Conservation (phyloP, 92 coral and sea anemone species). For the Actinostola sp. region DNA sequence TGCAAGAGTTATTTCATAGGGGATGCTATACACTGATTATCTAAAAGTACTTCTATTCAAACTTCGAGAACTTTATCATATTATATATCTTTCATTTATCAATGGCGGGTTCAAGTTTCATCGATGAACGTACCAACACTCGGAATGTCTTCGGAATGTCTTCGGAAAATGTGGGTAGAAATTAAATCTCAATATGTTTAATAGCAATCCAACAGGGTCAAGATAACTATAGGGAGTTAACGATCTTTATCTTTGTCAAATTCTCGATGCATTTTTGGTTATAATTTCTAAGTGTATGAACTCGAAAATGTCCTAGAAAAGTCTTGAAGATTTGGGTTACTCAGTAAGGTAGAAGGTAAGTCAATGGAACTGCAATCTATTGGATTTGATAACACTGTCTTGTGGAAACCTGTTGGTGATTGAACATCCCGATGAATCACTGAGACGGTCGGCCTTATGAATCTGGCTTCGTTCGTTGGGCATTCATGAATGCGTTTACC, state of each 20-base stretch:
- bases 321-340: no score
- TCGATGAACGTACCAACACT: conserved; percentile 2
- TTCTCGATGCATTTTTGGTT: background rate
- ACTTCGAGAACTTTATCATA: background rate
- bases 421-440: no score
- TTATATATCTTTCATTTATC: conserved; percentile 10
- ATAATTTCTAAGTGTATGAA: no score
- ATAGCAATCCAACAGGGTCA: conserved; percentile 14
- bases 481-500: no score
- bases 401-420: no score
- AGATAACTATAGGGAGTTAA: conserved; percentile 3
- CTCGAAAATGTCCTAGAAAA: no score
- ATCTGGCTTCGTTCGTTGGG: no score
- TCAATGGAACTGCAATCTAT: no score
- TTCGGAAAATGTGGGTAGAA: no score
- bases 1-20: background rate
- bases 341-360: no score
- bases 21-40: background rate
- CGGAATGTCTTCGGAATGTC: background rate
- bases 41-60: conserved; percentile 10
- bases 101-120: conserved; percentile 19
- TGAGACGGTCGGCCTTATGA: no score
- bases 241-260: background rate
- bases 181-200: conserved; percentile 2
- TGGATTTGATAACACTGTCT: no score